Evolutionary conservation across 2,797 vertebrate genomes (phyloP).

Genomic region (Parotocinclus haroldoi): DNA sequence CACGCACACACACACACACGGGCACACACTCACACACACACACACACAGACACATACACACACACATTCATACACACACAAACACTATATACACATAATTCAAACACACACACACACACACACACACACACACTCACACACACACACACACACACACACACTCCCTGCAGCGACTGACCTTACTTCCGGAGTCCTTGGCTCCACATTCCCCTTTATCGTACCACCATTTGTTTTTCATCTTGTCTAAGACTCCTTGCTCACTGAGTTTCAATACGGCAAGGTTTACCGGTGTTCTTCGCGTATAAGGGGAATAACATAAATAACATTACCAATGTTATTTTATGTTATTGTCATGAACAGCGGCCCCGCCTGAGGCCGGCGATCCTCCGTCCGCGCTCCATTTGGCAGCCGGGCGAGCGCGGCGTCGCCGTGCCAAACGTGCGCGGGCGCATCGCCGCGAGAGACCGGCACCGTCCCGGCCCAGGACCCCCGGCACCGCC

Average conservation of each 20-base stretch:
- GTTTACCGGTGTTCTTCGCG: constrained; percentile 98
- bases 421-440: constrained; percentile 90
- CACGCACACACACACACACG: no score
- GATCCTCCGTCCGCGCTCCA: constrained; percentile 83
- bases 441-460: constrained; percentile 85
- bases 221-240: constrained; percentile 99
- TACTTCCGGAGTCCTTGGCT: constrained; percentile 81
- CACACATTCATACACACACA: no score
- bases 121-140: constrained; percentile 10
- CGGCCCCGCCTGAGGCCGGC: constrained; percentile 60
- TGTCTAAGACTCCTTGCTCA: constrained; percentile 98
- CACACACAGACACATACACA: constrained; percentile 16
- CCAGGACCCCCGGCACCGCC: not conserved
- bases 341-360: constrained; percentile 91
- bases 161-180: constrained; percentile 88
- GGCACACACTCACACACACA: constrained; percentile 13
- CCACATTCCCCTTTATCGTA: constrained; percentile 84
- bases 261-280: constrained; percentile 99
- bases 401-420: constrained; percentile 82
- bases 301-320: constrained; percentile 99
- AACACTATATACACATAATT: no score
- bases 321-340: constrained; percentile 99
- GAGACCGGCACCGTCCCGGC: constrained; percentile 85
- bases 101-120: constrained; percentile 9
- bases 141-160: constrained; percentile 68